phyloP scores from a whole-genome alignment of 1,140 invertebrate genomes.

The Anoplolepis gracilipes region DNA sequence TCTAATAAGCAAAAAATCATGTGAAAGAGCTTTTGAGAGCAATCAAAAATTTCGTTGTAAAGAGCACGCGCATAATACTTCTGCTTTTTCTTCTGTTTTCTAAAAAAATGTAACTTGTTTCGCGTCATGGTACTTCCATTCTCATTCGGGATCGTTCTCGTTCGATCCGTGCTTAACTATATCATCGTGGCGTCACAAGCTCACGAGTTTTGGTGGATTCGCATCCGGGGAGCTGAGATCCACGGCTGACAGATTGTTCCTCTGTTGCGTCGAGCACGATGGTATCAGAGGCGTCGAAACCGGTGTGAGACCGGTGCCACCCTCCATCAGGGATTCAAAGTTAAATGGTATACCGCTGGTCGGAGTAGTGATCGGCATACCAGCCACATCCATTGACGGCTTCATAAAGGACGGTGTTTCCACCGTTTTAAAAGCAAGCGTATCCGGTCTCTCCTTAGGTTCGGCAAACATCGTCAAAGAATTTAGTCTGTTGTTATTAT shows the following conservation, averaged over 20 bases:
- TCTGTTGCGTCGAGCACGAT: slow-evolving; percentile 90
- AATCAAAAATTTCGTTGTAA: slow-evolving; percentile 47
- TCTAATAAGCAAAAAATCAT: slow-evolving; percentile 17
- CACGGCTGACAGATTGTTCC: slow-evolving; percentile 87
- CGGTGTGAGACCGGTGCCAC: slow-evolving; percentile 95
- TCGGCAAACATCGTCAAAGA: slow-evolving; percentile 81
- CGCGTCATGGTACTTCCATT: slow-evolving; percentile 62
- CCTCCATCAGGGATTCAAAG: slow-evolving; percentile 97
- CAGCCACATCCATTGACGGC: slow-evolving; percentile 88
- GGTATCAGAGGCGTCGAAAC: slow-evolving; percentile 90
- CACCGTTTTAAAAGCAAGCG: slow-evolving; percentile 80
- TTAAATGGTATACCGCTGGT: slow-evolving; percentile 95
- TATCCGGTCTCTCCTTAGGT: slow-evolving; percentile 79
- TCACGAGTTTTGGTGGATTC: slow-evolving; percentile 91
- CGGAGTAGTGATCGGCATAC: slow-evolving; percentile 94
- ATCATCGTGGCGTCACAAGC: slow-evolving; percentile 88
- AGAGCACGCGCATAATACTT: slow-evolving; percentile 47
- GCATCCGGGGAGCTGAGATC: slow-evolving; percentile 90
- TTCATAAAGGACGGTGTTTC: slow-evolving; percentile 84
- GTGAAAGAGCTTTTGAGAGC: slow-evolving; percentile 25
- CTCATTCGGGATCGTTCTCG: slow-evolving; percentile 77
- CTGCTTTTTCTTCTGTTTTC: not conserved
- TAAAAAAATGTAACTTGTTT: slow-evolving; percentile 31
- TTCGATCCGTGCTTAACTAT: slow-evolving; percentile 72
- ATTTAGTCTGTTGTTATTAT: slow-evolving; percentile 83